Evolutionary conservation across 2,113 vertebrate species (phyloP).

Genomic region (Aspidoscelis tigris): DNA sequence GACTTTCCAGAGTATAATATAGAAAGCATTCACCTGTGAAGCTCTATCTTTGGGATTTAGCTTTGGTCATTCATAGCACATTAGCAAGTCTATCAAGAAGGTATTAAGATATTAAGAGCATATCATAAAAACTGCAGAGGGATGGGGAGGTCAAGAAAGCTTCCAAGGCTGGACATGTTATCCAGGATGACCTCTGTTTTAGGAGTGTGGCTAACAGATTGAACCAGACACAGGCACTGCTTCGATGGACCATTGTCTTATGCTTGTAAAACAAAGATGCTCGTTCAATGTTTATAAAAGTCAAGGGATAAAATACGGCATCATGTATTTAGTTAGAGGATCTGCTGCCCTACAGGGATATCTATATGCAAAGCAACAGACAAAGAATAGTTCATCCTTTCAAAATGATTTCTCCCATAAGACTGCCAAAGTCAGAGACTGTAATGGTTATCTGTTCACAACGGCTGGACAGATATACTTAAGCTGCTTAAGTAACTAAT

Average conservation of each 20-base stretch:
- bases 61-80: slow-evolving; percentile 8
- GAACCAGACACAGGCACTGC: background rate
- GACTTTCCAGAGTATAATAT: background rate
- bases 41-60: background rate
- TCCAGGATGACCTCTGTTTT: background rate
- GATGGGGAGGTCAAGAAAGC: background rate
- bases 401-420: slow-evolving; percentile 39
- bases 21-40: background rate
- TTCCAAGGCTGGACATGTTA: background rate
- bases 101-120: background rate
- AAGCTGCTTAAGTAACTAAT: slow-evolving; percentile 44
- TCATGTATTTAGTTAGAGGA: background rate
- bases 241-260: background rate
- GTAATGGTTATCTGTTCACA: slow-evolving; percentile 49
- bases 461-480: slow-evolving; percentile 23
- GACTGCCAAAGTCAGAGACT: slow-evolving; percentile 40
- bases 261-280: background rate
- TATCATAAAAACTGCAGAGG: slow-evolving; percentile 10
- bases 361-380: slow-evolving; percentile 45
- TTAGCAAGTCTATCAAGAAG: background rate
- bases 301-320: background rate
- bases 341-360: slow-evolving; percentile 1
- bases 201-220: background rate
- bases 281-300: background rate
- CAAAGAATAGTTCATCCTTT: slow-evolving; percentile 44